Evolutionary conservation across 2,888 invertebrate genomes (phyloP).

Genomic region (Eurytoma adleriae): DNA sequence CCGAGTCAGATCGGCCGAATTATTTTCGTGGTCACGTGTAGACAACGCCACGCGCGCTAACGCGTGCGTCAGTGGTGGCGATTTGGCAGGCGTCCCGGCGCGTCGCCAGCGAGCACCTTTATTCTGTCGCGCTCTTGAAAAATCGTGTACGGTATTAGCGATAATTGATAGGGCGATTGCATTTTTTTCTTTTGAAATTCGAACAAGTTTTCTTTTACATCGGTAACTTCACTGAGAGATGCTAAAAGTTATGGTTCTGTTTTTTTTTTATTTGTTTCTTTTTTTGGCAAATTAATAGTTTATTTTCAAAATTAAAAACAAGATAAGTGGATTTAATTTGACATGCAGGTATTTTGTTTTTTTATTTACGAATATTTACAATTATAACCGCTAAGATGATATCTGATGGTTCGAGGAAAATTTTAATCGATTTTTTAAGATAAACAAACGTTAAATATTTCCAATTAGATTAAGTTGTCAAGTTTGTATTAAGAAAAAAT

Average conservation of each 20-base stretch:
- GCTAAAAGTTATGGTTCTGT: background rate
- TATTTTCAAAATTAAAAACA: background rate
- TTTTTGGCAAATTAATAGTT: background rate
- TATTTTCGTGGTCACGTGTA: constrained; percentile 59
- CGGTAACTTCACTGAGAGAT: background rate
- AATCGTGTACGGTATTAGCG: background rate
- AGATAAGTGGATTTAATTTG: too few relatives aligned
- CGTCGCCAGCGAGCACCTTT: too few relatives aligned
- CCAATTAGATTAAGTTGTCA: background rate
- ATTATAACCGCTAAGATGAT: too few relatives aligned
- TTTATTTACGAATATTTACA: background rate
- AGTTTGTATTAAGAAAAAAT: background rate
- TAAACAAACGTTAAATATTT: background rate
- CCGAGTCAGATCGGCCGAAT: constrained; percentile 19
- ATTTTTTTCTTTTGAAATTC: background rate
- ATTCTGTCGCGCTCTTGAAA: constrained; percentile 10
- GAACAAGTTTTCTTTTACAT: background rate
- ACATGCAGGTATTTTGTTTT: too few relatives aligned
- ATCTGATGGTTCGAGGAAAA: background rate
- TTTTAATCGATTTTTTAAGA: background rate
- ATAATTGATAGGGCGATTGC: background rate
- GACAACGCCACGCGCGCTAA: constrained; percentile 30
- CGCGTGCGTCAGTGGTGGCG: constrained; percentile 25
- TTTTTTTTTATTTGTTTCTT: background rate
- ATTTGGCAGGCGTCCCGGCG: constrained; percentile 5